Base-by-base conservation (phyloP, 2,797 vertebrate species). In the Netta rufina region DNA sequence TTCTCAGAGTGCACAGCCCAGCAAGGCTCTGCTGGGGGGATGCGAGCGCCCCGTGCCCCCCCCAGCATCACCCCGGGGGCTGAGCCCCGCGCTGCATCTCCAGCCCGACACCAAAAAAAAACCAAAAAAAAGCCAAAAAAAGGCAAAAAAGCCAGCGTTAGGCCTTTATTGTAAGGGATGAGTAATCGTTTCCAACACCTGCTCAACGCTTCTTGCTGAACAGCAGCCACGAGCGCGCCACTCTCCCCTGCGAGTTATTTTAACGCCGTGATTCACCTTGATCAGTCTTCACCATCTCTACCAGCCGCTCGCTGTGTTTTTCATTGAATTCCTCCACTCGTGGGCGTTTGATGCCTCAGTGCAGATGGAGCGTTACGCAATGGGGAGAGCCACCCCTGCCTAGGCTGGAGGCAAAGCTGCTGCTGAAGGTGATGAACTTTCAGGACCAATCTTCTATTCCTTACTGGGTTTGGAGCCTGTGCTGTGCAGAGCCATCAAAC, bases 251-350 rank as follows among this genome's bases (percentile, higher is more conserved):
- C 3, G 6, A 24, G 56, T 32, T 33, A 24, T 53, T 67, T 33
- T 10, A 3, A 18, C 1, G 28, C 67, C 1, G 27, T 24, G 81
- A 65, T 81, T 45, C 90, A 65, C 90, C 85, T 19, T 7, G 27
- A 28, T 9, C 11, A 2, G 17, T 30, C 36, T 36, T 19, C 30
- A 3, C 56, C 33, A 1, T 8, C 90, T 30, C 30, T 4, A 7
- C 41, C 33, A 9, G 5, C 18, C 30, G 0, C 38, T 19, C 1
- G 17, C 13, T 0, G 45, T 5, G 2, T 39, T 82, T 45, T 14
- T 10, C 39, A 32, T 2, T 0, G 13, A 36, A 32, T n/a, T 15
- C 54, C 30, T 20, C 2, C 2, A 2, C 1, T 16, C 0, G 66
- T 32, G 77, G 77, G 83, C 7, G 62, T 18, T 11, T 3, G 51